Evolutionary conservation across 2,113 vertebrate species (phyloP).

Genomic region (Falcunculus frontatus): DNA sequence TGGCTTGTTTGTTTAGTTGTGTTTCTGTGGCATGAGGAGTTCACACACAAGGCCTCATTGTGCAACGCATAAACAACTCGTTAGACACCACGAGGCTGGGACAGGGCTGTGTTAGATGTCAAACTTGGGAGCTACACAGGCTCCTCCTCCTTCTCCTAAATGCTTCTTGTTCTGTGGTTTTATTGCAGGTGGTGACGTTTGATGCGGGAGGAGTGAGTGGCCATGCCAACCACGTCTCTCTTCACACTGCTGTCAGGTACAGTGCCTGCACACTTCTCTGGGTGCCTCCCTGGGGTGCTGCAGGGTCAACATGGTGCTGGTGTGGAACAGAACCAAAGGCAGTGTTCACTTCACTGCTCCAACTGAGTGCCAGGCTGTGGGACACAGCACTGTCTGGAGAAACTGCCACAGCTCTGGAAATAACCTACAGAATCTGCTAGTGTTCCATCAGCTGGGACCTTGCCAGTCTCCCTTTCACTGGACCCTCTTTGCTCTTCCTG

Average conservation of each 20-base stretch:
- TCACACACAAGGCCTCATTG: background rate
- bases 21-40: slow-evolving; percentile 7
- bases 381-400: background rate
- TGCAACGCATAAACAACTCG: background rate
- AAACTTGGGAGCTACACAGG: background rate
- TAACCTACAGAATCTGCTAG: background rate
- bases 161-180: background rate
- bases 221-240: slow-evolving; percentile 86
- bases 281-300: background rate
- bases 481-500: background rate
- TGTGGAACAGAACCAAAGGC: background rate
- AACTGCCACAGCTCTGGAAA: background rate
- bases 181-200: slow-evolving; percentile 90
- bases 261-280: background rate
- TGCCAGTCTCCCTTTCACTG: background rate
- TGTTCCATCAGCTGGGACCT: background rate
- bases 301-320: background rate
- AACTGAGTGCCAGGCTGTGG: background rate
- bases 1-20: slow-evolving; percentile 16
- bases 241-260: slow-evolving; percentile 86
- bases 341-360: background rate
- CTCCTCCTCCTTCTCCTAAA: background rate
- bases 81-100: background rate
- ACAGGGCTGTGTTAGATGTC: background rate
- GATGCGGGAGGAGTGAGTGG: slow-evolving; percentile 89